A percentile compares a stretch with the other conserved stretches of the same genome.
Evolutionary conservation across 2,113 vertebrate genomes (phyloP).

Genomic region (Morone chrysops): DNA sequence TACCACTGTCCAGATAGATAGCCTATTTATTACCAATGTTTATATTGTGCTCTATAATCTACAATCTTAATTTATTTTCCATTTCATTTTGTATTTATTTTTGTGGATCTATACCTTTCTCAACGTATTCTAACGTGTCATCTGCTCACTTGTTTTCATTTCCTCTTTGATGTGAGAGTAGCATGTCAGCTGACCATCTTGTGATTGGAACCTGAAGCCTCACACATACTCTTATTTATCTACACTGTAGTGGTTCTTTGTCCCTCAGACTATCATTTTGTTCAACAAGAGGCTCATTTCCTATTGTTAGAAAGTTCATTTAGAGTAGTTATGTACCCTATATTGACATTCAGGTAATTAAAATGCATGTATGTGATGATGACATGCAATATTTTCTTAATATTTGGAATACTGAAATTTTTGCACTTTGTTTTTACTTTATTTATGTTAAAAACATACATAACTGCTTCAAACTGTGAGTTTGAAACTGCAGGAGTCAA

Average conservation of each 20-base stretch:
- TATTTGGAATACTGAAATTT: not conserved
- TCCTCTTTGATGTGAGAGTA: conserved; percentile 30
- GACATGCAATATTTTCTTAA: not conserved
- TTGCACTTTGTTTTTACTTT: conserved; percentile 24
- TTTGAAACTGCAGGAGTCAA: not conserved
- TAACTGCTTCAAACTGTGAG: not conserved
- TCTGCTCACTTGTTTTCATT: conserved; percentile 34
- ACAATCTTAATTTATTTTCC: not conserved
- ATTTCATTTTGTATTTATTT: conserved; percentile 5
- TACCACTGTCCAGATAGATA: not conserved
- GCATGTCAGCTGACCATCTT: conserved; percentile 4
- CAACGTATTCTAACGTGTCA: not conserved
- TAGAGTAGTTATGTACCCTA: not conserved
- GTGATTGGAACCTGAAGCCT: not conserved
- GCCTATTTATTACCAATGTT: not conserved
- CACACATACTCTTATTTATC: not conserved
- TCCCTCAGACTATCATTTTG: not conserved
- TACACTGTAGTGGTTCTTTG: not conserved
- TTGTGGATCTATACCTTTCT: not conserved
- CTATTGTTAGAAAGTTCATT: not conserved
- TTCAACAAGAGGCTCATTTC: not conserved
- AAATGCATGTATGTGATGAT: not conserved
- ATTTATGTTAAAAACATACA: not conserved
- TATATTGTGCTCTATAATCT: not conserved
- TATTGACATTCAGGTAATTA: not conserved